Percentiles rank a stretch among this genome's conserved stretches.
Evolutionary conservation across 1,140 invertebrate species (phyloP).

Genomic region (Drosophila murphyi): DNA sequence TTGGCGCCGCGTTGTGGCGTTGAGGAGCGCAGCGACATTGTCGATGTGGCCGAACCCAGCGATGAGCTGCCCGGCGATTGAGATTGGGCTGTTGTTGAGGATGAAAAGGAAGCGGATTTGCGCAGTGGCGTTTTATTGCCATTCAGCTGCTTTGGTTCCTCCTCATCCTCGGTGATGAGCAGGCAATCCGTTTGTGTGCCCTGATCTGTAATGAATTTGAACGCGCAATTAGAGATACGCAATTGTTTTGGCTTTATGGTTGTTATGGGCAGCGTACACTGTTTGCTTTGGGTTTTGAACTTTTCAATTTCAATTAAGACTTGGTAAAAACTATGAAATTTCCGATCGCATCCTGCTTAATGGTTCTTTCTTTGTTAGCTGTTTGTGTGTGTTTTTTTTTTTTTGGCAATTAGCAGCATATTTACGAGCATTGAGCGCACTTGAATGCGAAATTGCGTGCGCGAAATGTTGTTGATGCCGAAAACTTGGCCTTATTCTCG

Average conservation of each 20-base stretch:
- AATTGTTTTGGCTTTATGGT: constrained; percentile 45
- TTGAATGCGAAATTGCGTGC: constrained; percentile 58
- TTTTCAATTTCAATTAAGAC: constrained; percentile 34
- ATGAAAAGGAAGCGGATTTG: constrained; percentile 78
- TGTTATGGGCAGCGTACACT: constrained; percentile 41
- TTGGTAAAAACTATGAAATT: constrained; percentile 53
- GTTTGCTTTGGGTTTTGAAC: constrained; percentile 26
- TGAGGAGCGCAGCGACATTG: constrained; percentile 73
- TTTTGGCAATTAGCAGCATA: constrained; percentile 45
- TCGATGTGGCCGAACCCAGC: constrained; percentile 74
- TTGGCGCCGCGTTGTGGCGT: constrained; percentile 48
- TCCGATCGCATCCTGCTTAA: constrained; percentile 24
- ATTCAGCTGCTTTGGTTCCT: constrained; percentile 27
- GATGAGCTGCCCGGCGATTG: constrained; percentile 65
- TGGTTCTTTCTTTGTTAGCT: not conserved
- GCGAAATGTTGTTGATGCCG: constrained; percentile 49
- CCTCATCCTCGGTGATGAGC: constrained; percentile 71
- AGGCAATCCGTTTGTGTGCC: constrained; percentile 77
- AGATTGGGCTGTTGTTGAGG: constrained; percentile 54
- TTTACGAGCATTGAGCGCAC: constrained; percentile 46
- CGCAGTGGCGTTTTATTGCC: constrained; percentile 61
- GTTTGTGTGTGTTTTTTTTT: not conserved
- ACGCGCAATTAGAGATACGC: constrained; percentile 40
- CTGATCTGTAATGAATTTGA: constrained; percentile 60
- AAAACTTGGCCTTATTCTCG: constrained; percentile 71